A percentile compares a stretch with the other conserved stretches of the same genome.
phyloP scores from a whole-genome alignment of 92 coral and sea anemone species.

The Diadumene lineata region DNA sequence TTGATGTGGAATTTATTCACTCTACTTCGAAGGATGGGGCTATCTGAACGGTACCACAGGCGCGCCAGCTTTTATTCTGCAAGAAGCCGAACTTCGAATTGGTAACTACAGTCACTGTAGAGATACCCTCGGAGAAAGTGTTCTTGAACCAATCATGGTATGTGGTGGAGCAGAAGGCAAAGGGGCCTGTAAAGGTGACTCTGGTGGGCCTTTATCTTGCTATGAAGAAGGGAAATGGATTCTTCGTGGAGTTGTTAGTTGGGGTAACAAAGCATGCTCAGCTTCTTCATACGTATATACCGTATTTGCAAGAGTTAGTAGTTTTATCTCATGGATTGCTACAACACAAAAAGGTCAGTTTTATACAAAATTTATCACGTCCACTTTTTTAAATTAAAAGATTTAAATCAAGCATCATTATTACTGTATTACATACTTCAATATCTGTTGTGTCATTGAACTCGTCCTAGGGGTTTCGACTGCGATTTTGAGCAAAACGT shows the following conservation, averaged over 20 bases:
- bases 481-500: too few species aligned
- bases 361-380: too few species aligned
- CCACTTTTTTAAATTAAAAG: too few species aligned
- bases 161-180: slow-evolving; percentile 7
- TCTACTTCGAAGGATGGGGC: not conserved
- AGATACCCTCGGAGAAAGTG: not conserved
- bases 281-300: not conserved
- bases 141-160: slow-evolving; percentile 18
- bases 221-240: slow-evolving; percentile 3
- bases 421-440: too few species aligned
- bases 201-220: slow-evolving; percentile 24
- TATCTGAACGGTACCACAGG: not conserved
- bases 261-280: not conserved
- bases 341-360: slow-evolving; percentile 6
- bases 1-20: not conserved
- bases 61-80: slow-evolving; percentile 28
- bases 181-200: slow-evolving; percentile 11
- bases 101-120: slow-evolving; percentile 13
- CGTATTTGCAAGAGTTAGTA: slow-evolving; percentile 27
- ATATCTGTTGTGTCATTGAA: too few species aligned
- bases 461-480: too few species aligned
- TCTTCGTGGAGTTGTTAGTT: slow-evolving; percentile 24
- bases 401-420: too few species aligned
- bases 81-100: slow-evolving; percentile 34
- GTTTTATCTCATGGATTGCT: slow-evolving; percentile 9